Base-by-base conservation (phyloP, 2,888 invertebrate genomes). In the Eilema sororculum region DNA sequence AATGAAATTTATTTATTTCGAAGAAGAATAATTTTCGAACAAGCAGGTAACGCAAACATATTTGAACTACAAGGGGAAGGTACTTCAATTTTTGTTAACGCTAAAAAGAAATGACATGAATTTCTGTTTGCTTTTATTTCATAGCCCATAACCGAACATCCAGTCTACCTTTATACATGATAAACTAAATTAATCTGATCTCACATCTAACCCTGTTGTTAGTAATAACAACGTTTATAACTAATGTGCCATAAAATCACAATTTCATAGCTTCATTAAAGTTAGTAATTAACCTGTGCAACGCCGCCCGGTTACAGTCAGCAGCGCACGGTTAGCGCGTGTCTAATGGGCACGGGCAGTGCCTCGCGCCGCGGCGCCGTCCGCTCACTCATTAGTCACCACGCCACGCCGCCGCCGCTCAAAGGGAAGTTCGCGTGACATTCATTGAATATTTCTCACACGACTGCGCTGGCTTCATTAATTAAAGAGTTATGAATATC, bases 361-460 rank as follows among this genome's bases (percentile, higher is more conserved):
- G 16, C 20, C 20, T 2, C 46, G 6, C 46, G 16, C 46, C 20
- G 46, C 46, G 6, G 46, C 46, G 0, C 46, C 46, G 20, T 33
- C 37, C 58, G 16, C 59, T 4, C 56, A n/a, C n/a, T n/a, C n/a
- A n/a, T n/a, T 61, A 66, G 57, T 66, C 70, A 67, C 30, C 20
- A 37, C 37, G 37, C 37, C 41, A 46, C 58, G 28, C 61, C 61
- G 57, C n/a, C 58, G 28, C 61, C 61, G 57, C n/a, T 70, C 66
- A 70, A 66, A 67, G 70, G 28, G 30, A 60, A 16, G 24, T 33
- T 56, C 41, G 46, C 58, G 57, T 58, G 41, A 65, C 66, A 67
- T 70, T 66, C 61, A 63, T 70, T 65, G 66, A 70, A 70, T 65
- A 41, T 41, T 57, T 66, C 59, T 46, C 69, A 60, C 57, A 30